Base-by-base conservation (phyloP, 2,113 vertebrate genomes). In the Ictidomys tridecemlineatus region DNA sequence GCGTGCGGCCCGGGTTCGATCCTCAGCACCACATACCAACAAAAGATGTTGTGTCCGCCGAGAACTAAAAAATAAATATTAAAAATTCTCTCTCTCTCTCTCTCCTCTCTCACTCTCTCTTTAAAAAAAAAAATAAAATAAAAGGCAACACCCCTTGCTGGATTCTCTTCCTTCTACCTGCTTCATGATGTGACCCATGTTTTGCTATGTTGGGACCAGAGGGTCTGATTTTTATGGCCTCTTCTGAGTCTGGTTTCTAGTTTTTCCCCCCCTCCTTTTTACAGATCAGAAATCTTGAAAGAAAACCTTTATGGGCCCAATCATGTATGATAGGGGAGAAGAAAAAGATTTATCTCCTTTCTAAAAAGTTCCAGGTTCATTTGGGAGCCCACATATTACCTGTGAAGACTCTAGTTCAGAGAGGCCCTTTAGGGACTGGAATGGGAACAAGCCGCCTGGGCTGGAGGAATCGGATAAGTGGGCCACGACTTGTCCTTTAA, bases 281-380 rank as follows among this genome's bases (percentile, higher is more conserved):
- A 85, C 45, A 88, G 63, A 51, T 77, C 30, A 91, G 58, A 74
- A 85, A 48, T 94, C 67, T 82, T 77, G 37, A 74, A 42, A 91
- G 70, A 65, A 94, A 85, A 76, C 34, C 10, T 89, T 77, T 34
- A 17, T 83, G 37, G 89, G 73, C 28, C 63, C n/a, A 84, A 12
- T n/a, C n/a, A 48, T 8, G 8, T 83, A 32, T 42, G 51, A 77
- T 48, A 72, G 79, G 30, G 67, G 26, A 74, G 65, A 65, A 39
- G 11, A 42, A n/a, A 28, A 74, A 74, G 37, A 16, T 77, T 77
- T 67, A 20, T 32, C 13, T 17, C 14, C 22, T 93, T 87, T 92
- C 73, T 90, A 11, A 69, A 80, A 94, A 61, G 51, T 74, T 61
- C 17, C 65, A 77, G 61, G 78, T 88, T 96, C 42, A 34, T 61